phyloP scores from a whole-genome alignment of 2,797 vertebrate genomes.

The Allobates femoralis region DNA sequence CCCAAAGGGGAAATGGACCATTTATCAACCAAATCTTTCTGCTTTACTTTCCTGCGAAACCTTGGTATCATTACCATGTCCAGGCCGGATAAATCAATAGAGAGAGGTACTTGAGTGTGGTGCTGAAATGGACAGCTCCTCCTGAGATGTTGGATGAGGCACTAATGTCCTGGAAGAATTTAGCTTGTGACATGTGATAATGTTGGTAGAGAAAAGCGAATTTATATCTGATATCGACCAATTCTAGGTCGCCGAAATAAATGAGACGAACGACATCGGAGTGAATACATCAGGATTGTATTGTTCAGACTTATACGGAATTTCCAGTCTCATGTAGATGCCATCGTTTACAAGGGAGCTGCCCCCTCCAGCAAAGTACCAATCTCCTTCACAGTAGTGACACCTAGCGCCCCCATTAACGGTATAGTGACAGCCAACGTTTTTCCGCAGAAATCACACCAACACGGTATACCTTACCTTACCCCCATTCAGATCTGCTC shows the following conservation, averaged over 20 bases:
- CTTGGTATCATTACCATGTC: neutral
- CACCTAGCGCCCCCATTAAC: too few relatives aligned
- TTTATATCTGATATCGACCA: neutral
- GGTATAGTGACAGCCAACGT: too few relatives aligned
- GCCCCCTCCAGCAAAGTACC: neutral
- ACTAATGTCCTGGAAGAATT: neutral
- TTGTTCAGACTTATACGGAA: neutral
- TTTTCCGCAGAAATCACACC: too few relatives aligned
- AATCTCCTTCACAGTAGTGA: too few relatives aligned
- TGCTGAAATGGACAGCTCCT: neutral
- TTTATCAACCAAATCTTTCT: constrained; percentile 1
- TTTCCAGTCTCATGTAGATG: too few relatives aligned
- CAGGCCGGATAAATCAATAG: neutral
- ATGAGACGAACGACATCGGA: neutral
- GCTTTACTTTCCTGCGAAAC: neutral
- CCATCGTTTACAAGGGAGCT: neutral
- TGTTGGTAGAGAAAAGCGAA: neutral
- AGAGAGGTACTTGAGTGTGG: neutral
- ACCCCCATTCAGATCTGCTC: too few relatives aligned
- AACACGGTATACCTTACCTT: too few relatives aligned
- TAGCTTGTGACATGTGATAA: neutral
- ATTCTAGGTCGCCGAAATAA: neutral
- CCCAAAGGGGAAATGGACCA: neutral
- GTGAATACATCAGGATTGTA: neutral
- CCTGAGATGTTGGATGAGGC: neutral